Conservation (phyloP, 2,888 invertebrate species). For the Oligia strigilis region DNA sequence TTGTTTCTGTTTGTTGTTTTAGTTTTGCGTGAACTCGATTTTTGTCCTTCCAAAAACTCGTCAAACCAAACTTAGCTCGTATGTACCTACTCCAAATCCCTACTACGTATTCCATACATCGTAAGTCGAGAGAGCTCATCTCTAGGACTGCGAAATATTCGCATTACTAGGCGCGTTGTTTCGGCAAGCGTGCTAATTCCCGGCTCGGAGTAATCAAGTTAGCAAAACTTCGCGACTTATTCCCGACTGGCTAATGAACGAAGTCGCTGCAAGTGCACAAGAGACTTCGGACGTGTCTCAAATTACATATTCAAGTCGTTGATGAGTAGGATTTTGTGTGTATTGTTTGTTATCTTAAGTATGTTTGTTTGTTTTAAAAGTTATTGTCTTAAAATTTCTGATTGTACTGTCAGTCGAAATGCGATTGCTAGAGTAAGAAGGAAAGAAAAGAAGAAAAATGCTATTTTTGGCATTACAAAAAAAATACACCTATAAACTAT, state of each 20-base stretch:
- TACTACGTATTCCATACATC: conserved; percentile 10
- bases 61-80: conserved; percentile 8
- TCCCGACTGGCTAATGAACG: conserved; percentile 81
- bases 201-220: conserved; percentile 68
- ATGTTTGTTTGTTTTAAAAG: neutral
- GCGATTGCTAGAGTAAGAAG: neutral
- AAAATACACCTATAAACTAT: neutral
- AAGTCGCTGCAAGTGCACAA: conserved; percentile 79
- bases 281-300: conserved; percentile 74
- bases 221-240: conserved; percentile 79
- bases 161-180: conserved; percentile 66
- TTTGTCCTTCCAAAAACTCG: conserved; percentile 7
- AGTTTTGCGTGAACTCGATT: neutral
- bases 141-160: conserved; percentile 50
- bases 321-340: conserved; percentile 44
- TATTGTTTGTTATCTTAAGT: conserved; percentile 40
- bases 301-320: conserved; percentile 73
- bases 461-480: neutral
- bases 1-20: neutral
- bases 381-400: neutral
- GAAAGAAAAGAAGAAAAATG: neutral
- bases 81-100: conserved; percentile 23
- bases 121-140: conserved; percentile 45
- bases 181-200: conserved; percentile 65
- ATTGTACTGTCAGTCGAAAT: neutral